Evolutionary conservation across 1,140 invertebrate species (phyloP), one percentile per base, ranked within the genome.

Genomic region (Dreissena rostriformis): DNA sequence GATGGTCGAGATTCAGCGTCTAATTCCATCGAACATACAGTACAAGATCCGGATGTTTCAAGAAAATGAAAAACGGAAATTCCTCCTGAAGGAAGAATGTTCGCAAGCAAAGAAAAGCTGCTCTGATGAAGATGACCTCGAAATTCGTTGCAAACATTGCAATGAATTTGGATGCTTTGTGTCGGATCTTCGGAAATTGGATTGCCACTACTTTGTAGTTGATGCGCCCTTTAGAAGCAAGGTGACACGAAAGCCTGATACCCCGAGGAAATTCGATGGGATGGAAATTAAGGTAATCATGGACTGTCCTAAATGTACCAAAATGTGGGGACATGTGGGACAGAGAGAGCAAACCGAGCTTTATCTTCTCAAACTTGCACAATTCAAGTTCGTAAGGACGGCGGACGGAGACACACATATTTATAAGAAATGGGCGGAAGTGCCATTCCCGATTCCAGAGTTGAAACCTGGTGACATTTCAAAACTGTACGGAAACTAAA

Each of bases 261-360:
- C 17, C n/a, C 74, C 74, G 10, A 61, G 28, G 29, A 61, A 63
- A 11, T 63, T 28, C 24, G 39, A 63, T 28, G 74, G 74, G 15
- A 26, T 76, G 14, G 19, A 24, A 49, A 65, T 1, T 29, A 65
- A 57, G n/a, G n/a, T 28, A 24, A 76, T 61, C 26, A 76, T 76
- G 57, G 57, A 17, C 39, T 76, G 74, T 39, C 57, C 57, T n/a
- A 76, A 63, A 0, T 76, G 74, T 39, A n/a, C 53, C 7, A 26
- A 61, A 29, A 57, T 61, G 22, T 76, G 74, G 74, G 74, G 74
- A 6, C 12, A 24, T 19, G 26, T 63, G 17, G n/a, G 14, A 24
- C 24, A 28, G 2, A 63, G 55, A 15, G 26, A 76, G n/a, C 15
- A 39, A n/a, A 7, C 39, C 24, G 19, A 57, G 15, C 52, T 52